Evolutionary conservation across 2,888 invertebrate genomes (phyloP), one percentile per base, ranked within the genome.

Genomic region (Andrena hattorfiana): DNA sequence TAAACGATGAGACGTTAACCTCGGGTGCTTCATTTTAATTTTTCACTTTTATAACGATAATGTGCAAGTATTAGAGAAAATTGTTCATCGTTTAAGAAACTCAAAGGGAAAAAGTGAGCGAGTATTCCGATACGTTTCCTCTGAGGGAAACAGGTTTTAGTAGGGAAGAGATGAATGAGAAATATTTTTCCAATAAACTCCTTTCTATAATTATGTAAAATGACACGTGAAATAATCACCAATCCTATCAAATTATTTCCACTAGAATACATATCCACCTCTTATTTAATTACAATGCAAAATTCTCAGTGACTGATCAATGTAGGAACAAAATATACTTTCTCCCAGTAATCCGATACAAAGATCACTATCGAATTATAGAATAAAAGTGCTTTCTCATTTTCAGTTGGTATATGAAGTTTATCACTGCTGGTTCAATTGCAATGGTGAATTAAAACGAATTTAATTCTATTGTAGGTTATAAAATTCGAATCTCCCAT

Each of bases 111-210:
- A 63, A 23, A 30, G 49, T 20, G 26, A 63, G 7, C 35, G 23
- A 23, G 49, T 30, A n/a, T 10, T 63, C 42, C 42, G 20, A 54
- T 35, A 42, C 70, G 70, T n/a, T 42, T 76, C 42, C 42, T 16
- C 13, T 2, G 13, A 62, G 70, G 32, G 16, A 54, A 70, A 63
- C 42, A 63, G 28, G 42, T 28, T 48, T 10, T 8, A 35, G 62
- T 54, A 30, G 23, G 54, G 42, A 42, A 42, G 63, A 70, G 49
- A 51, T 42, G 30, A 16, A 56, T 28, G 26, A 42, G 48, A 64
- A 13, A 59, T 54, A 48, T 8, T 77, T 23, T 30, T 20, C n/a
- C n/a, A 28, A 16, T 23, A 20, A 54, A 30, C 5, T 54, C 13
- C 63, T 26, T 48, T 59, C 59, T 56, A 32, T 20, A 32, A 23